Conservation (phyloP, 2,888 invertebrate species). For the Amphipyra tragopoginis region DNA sequence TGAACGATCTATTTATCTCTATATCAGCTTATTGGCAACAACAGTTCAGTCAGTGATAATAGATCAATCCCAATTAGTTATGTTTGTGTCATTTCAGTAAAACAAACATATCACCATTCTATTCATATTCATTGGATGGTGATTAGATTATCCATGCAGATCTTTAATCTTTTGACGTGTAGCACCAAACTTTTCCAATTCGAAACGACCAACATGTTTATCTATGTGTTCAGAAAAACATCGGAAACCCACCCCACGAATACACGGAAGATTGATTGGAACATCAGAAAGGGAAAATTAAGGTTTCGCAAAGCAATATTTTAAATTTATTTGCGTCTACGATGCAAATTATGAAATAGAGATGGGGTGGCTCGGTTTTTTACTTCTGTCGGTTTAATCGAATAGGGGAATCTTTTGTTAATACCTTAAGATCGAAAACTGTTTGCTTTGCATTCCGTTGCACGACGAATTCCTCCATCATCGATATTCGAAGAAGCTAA, state of each 20-base stretch:
- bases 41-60: no score
- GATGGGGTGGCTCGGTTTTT: conserved; percentile 75
- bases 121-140: conserved; percentile 36
- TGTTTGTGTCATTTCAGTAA: no score
- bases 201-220: conserved; percentile 52
- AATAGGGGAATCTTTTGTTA: conserved; percentile 84
- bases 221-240: conserved; percentile 50
- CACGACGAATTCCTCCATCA: conserved; percentile 53
- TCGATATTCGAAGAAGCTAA: conserved; percentile 59
- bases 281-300: conserved; percentile 82
- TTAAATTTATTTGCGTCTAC: conserved; percentile 88
- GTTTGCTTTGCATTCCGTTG: conserved; percentile 77
- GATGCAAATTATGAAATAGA: conserved; percentile 89
- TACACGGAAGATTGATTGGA: conserved; percentile 76
- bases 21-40: no score
- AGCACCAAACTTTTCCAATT: conserved; percentile 55
- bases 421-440: conserved; percentile 73
- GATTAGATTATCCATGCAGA: conserved; percentile 52
- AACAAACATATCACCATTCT: neutral
- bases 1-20: no score
- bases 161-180: conserved; percentile 47
- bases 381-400: conserved; percentile 82
- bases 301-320: conserved; percentile 83
- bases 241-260: conserved; percentile 53
- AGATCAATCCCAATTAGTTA: no score